Percentiles rank a stretch among this genome's conserved stretches.
Conservation (phyloP, 2,888 invertebrate species). For the Phragmatobia fuliginosa region DNA sequence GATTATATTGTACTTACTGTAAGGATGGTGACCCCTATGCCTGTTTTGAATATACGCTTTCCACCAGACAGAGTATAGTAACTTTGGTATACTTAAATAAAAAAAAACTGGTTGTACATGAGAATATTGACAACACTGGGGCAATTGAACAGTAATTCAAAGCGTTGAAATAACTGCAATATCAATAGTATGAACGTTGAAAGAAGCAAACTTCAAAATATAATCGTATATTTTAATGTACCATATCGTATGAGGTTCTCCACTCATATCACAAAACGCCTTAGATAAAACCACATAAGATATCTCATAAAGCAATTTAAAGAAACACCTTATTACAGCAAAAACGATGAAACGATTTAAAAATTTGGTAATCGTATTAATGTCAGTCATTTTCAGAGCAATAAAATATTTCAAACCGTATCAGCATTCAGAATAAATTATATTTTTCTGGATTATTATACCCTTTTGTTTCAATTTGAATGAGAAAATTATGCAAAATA, state of each 20-base stretch:
- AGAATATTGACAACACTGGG: too few relatives aligned
- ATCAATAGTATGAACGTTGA: too few relatives aligned
- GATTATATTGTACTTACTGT: too few relatives aligned
- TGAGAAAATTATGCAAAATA: slow-evolving; percentile 49
- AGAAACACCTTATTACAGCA: neutral
- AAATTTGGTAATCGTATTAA: slow-evolving; percentile 32
- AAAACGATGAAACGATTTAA: slow-evolving; percentile 6
- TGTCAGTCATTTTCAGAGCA: slow-evolving; percentile 27
- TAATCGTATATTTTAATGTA: too few relatives aligned
- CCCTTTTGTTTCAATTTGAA: slow-evolving; percentile 46
- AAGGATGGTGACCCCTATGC: too few relatives aligned
- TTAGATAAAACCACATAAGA: neutral
- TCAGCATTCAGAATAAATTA: slow-evolving; percentile 37
- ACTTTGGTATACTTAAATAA: too few relatives aligned
- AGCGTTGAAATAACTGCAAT: neutral
- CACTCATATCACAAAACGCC: neutral
- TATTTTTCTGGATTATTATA: slow-evolving; percentile 38
- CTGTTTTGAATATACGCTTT: too few relatives aligned
- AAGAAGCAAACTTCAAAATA: too few relatives aligned
- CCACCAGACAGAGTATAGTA: too few relatives aligned
- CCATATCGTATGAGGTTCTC: too few relatives aligned
- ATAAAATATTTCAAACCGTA: slow-evolving; percentile 36
- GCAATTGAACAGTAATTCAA: rapidly evolving
- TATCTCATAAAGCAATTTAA: neutral
- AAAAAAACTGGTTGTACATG: too few relatives aligned